These are phyloP conservation scores for Petrophora chlorosata DNA, from an alignment of 2,888 invertebrate genomes.

Conservation along the genomic window DNA sequence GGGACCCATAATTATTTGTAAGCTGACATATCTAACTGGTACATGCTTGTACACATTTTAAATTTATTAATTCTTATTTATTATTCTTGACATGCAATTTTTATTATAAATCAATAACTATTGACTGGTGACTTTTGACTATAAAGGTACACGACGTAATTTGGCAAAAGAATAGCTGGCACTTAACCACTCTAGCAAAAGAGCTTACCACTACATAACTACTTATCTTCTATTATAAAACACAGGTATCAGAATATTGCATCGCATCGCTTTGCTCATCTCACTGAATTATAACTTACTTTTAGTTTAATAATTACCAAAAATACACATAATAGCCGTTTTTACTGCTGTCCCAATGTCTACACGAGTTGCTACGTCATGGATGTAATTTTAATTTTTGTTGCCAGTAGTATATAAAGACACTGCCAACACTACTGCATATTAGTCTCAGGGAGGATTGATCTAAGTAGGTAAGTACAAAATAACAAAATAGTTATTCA, in stretches of 20 bases:
- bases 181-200: too few species aligned
- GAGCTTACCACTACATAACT: too few species aligned
- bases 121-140: too few species aligned
- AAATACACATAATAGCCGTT: constrained; percentile 22
- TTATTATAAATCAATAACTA: too few species aligned
- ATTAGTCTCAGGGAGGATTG: constrained; percentile 10
- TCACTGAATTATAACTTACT: neutral
- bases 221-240: too few species aligned
- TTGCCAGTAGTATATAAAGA: constrained; percentile 22
- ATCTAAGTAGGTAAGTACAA: constrained; percentile 10
- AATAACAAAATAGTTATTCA: neutral
- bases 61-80: too few species aligned
- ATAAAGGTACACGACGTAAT: too few species aligned
- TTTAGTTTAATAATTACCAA: neutral
- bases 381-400: constrained; percentile 6
- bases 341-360: neutral
- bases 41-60: too few species aligned
- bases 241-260: neutral
- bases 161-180: too few species aligned
- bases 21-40: too few species aligned
- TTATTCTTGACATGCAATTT: too few species aligned
- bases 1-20: too few species aligned
- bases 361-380: constrained; percentile 8
- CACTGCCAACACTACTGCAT: neutral
- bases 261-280: neutral